Conservation (phyloP, 2,888 invertebrate genomes). For the Nomada ruficornis region DNA sequence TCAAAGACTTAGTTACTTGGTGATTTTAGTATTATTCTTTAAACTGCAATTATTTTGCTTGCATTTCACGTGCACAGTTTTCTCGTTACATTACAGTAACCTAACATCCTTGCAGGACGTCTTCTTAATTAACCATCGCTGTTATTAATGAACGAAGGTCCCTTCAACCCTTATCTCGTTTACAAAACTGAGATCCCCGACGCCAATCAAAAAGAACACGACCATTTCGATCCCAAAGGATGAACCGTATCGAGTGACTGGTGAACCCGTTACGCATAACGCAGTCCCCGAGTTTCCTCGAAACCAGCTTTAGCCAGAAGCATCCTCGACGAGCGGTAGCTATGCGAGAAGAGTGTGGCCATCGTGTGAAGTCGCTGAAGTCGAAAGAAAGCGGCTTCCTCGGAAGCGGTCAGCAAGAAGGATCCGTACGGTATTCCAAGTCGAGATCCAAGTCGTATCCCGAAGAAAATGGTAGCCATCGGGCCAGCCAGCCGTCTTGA, state of each 20-base stretch:
- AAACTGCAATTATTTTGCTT: too few relatives aligned
- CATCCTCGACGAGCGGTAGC: slow-evolving; percentile 16
- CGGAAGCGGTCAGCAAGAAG: slow-evolving; percentile 73
- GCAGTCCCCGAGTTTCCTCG: slow-evolving; percentile 59
- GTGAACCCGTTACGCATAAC: slow-evolving; percentile 55
- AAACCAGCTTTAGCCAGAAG: slow-evolving; percentile 61
- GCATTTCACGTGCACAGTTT: too few relatives aligned
- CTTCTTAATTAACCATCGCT: too few relatives aligned
- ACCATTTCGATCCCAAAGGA: background rate
- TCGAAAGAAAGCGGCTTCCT: slow-evolving; percentile 70
- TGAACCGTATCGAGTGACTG: background rate
- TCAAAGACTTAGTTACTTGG: too few relatives aligned
- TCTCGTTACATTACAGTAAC: too few relatives aligned
- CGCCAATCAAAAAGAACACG: too few relatives aligned
- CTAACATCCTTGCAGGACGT: too few relatives aligned
- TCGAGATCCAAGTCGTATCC: slow-evolving; percentile 57
- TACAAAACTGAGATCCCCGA: too few relatives aligned
- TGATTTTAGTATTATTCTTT: too few relatives aligned
- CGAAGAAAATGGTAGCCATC: slow-evolving; percentile 70
- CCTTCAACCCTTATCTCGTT: too few relatives aligned
- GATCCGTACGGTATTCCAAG: slow-evolving; percentile 73
- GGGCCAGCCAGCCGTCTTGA: slow-evolving; percentile 66
- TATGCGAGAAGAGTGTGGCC: slow-evolving; percentile 31
- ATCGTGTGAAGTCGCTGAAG: slow-evolving; percentile 63
- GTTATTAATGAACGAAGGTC: too few relatives aligned